Percentiles rank a stretch among this genome's conserved stretches.
Conservation (phyloP, 2,113 vertebrate species). For the Cettia cetti region DNA sequence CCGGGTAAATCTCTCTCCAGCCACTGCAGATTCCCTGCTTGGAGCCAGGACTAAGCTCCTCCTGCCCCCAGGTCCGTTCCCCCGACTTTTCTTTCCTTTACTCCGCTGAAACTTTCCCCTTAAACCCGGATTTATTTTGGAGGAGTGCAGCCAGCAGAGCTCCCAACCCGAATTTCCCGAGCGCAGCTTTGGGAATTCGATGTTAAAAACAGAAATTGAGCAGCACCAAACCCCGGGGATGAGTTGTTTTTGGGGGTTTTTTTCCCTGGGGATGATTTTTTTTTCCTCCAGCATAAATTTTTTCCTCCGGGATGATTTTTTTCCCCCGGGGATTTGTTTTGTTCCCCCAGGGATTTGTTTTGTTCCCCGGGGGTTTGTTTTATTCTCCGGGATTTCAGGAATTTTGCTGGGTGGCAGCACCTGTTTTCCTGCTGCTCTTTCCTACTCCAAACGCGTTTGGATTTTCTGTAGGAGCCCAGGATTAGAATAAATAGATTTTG, state of each 20-base stretch:
- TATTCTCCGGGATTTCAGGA: fast-evolving
- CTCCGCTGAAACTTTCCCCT: neutral
- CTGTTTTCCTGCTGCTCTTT: neutral
- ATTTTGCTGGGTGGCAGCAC: neutral
- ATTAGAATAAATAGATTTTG: neutral
- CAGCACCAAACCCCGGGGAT: too few species aligned
- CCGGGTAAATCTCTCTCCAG: neutral
- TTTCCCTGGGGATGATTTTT: too few species aligned
- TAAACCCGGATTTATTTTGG: neutral
- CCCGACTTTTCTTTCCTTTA: neutral
- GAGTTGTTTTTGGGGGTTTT: too few species aligned
- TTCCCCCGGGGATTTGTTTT: too few species aligned
- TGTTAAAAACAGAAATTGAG: fast-evolving
- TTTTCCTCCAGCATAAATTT: too few species aligned
- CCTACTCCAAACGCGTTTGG: neutral
- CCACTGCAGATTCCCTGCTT: neutral
- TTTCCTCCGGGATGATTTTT: too few species aligned
- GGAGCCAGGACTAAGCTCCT: neutral
- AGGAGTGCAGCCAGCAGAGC: neutral
- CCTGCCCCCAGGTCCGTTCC: conserved; percentile 24
- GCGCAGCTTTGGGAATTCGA: neutral
- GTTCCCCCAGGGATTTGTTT: too few species aligned
- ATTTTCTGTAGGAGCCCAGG: neutral
- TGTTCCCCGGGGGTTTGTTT: too few species aligned
- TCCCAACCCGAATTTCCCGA: neutral